Percentiles rank a stretch among this genome's conserved stretches.
Conservation (phyloP, 2,113 vertebrate genomes). For the Antigone vipio region DNA sequence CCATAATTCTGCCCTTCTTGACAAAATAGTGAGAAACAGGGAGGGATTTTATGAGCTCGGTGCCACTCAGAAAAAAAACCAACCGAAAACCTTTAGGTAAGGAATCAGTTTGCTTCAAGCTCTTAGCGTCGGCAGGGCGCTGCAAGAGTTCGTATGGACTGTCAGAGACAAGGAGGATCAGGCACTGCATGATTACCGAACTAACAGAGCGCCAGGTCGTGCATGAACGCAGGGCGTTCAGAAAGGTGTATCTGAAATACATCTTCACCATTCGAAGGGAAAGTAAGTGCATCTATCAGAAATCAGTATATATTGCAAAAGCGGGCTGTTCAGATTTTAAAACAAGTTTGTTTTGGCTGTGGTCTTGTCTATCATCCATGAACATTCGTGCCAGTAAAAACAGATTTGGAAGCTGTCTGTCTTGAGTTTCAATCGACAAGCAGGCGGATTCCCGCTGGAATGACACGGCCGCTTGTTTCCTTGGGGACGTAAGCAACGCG, state of each 20-base stretch:
- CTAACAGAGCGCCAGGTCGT: background rate
- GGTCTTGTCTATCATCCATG: background rate
- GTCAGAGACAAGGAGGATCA: background rate
- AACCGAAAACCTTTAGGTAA: background rate
- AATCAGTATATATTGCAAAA: background rate
- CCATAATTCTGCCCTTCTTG: background rate
- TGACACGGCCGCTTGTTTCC: background rate
- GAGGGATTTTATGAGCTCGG: background rate
- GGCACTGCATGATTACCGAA: background rate
- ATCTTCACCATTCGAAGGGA: background rate
- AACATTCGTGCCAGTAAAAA: background rate
- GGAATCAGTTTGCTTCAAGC: background rate
- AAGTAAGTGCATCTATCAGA: background rate
- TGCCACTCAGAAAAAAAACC: background rate
- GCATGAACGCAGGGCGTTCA: background rate
- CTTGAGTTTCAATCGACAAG: background rate
- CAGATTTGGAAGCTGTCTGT: background rate
- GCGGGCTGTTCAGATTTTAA: background rate
- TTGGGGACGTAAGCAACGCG: background rate
- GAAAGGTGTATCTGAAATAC: background rate
- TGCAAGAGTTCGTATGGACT: background rate
- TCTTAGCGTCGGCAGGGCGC: background rate
- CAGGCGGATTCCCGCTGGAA: background rate
- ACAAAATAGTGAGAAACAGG: background rate
- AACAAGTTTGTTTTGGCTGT: background rate